These are phyloP conservation scores for Maniola jurtina DNA, from an alignment of 1,140 invertebrate species.

Conservation along the genomic window DNA sequence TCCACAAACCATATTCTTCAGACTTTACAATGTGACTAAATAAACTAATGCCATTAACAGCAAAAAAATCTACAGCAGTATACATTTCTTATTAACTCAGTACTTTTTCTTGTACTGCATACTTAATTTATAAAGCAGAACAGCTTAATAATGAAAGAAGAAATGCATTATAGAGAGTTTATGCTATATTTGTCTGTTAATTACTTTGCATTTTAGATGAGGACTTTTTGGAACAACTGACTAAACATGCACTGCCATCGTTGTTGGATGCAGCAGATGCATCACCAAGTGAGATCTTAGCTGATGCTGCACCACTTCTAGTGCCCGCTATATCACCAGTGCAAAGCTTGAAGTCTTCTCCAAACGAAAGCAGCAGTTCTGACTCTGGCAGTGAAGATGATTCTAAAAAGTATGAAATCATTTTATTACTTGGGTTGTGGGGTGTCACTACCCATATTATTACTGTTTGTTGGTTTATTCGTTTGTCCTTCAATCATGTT, in stretches of 20 bases:
- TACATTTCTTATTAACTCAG: no score
- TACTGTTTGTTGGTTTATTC: no score
- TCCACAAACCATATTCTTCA: neutral
- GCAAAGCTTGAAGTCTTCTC: constrained; percentile 59
- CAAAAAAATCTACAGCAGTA: no score
- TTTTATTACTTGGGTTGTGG: no score
- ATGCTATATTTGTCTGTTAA: neutral
- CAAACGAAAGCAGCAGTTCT: constrained; percentile 60
- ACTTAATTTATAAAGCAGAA: no score
- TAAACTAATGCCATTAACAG: no score
- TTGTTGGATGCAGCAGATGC: constrained; percentile 61
- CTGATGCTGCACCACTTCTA: constrained; percentile 62
- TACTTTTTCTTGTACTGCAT: no score
- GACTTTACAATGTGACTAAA: no score
- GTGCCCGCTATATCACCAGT: constrained; percentile 62
- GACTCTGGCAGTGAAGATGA: constrained; percentile 75
- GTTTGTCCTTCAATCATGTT: no score
- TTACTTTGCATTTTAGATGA: constrained; percentile 45
- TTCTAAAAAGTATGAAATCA: constrained; percentile 56
- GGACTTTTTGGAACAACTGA: constrained; percentile 60
- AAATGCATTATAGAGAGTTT: no score
- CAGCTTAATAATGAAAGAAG: no score
- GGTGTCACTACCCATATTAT: no score
- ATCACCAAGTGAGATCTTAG: constrained; percentile 69
- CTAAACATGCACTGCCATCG: constrained; percentile 58